Evolutionary conservation across 2,113 vertebrate species (phyloP).

Genomic region (Orientallactaga bullata): DNA sequence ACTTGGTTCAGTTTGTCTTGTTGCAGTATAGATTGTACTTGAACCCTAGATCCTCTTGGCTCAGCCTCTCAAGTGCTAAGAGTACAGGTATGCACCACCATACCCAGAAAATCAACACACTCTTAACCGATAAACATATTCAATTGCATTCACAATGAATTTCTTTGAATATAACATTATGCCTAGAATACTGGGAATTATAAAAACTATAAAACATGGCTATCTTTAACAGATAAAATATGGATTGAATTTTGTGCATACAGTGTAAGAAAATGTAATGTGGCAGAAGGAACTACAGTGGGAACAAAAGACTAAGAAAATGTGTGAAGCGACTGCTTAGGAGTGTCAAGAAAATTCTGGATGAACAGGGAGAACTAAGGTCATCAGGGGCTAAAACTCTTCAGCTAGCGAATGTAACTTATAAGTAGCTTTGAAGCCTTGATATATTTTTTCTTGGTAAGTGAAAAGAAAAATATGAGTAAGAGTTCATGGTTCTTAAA

Average conservation of each 20-base stretch:
- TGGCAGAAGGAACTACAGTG: neutral
- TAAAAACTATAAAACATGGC: neutral
- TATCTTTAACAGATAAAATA: neutral
- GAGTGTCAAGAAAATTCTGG: neutral
- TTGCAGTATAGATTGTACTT: too few species aligned
- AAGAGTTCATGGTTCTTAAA: neutral
- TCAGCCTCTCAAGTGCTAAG: neutral
- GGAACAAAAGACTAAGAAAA: neutral
- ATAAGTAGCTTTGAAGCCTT: neutral
- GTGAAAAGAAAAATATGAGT: neutral
- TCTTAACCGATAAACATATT: neutral
- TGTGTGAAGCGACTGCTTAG: neutral
- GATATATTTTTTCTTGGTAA: neutral
- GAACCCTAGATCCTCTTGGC: too few species aligned
- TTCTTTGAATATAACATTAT: neutral
- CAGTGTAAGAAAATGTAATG: neutral
- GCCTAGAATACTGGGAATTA: slow-evolving; percentile 69
- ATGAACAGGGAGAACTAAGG: neutral
- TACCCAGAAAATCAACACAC: neutral
- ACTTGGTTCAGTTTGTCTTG: neutral
- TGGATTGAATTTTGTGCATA: neutral
- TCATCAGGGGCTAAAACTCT: neutral
- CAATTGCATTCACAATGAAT: neutral
- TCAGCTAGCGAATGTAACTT: neutral
- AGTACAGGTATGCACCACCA: too few species aligned